phyloP scores from a whole-genome alignment of 2,113 vertebrate species.

The Triplophysa rosa region DNA sequence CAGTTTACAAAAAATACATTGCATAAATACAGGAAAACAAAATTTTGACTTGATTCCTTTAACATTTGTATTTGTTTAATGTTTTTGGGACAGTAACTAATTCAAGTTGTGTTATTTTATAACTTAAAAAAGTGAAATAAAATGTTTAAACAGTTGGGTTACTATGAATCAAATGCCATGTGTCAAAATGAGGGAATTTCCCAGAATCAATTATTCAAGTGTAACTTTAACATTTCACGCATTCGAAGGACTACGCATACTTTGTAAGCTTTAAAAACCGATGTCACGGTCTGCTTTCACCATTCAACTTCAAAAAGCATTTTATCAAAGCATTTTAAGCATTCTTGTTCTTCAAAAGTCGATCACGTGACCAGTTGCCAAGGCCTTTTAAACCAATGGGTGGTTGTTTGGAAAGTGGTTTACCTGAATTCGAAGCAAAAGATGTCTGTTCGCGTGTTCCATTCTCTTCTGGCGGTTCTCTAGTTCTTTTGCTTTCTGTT shows the following conservation, averaged over 20 bases:
- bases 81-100: too few relatives aligned
- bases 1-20: too few relatives aligned
- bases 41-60: too few relatives aligned
- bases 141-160: conserved; percentile 1
- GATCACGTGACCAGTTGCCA: conserved; percentile 4
- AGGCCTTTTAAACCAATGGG: not conserved
- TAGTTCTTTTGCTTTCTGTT: conserved; percentile 87
- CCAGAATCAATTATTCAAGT: conserved; percentile 20
- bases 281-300: not conserved
- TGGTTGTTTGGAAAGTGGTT: not conserved
- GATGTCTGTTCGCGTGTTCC: conserved; percentile 85
- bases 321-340: conserved; percentile 18
- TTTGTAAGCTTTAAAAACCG: not conserved
- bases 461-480: conserved; percentile 87
- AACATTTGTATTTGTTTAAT: not conserved
- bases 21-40: too few relatives aligned
- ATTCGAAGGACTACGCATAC: not conserved
- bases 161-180: conserved; percentile 30
- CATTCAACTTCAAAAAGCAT: not conserved
- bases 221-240: not conserved
- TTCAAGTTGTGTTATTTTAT: too few relatives aligned
- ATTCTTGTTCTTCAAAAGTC: not conserved
- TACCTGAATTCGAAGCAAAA: conserved; percentile 88
- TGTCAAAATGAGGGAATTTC: conserved; percentile 33
- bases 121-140: too few relatives aligned